Percentiles rank a stretch among this genome's conserved stretches.
Evolutionary conservation across 64 coral and sea anemone species (phyloP).

Genomic region (Orbicella faveolata): DNA sequence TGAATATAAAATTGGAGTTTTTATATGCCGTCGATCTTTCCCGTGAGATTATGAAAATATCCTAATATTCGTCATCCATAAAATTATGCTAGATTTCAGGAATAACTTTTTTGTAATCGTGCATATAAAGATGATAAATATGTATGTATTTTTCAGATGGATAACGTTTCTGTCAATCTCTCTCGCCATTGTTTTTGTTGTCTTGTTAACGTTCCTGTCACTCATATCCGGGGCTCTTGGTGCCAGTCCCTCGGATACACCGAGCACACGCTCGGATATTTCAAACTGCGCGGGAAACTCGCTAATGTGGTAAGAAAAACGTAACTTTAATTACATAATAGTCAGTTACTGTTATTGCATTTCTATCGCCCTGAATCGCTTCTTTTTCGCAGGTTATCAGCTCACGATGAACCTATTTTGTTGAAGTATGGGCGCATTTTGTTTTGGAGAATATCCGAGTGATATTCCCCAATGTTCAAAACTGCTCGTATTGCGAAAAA

Average conservation of each 20-base stretch:
- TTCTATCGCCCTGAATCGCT: too few species aligned
- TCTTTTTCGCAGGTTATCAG: too few species aligned
- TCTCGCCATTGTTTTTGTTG: constrained; percentile 40
- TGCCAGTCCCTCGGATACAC: constrained; percentile 73
- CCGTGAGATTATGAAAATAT: too few species aligned
- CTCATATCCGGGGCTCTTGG: constrained; percentile 76
- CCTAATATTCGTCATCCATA: too few species aligned
- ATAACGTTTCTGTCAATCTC: constrained; percentile 29
- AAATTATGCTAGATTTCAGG: not conserved
- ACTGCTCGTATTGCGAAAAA: too few species aligned
- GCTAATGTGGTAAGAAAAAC: constrained; percentile 59
- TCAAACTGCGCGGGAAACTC: constrained; percentile 74
- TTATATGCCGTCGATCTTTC: too few species aligned
- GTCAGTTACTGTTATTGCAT: too few species aligned
- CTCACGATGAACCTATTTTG: too few species aligned
- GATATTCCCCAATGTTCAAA: too few species aligned
- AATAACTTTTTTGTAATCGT: not conserved
- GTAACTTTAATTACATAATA: too few species aligned
- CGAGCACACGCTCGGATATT: constrained; percentile 76
- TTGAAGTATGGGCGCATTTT: too few species aligned
- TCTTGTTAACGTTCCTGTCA: constrained; percentile 61
- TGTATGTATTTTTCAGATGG: constrained; percentile 26
- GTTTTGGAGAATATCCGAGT: too few species aligned
- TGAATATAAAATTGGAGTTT: not conserved
- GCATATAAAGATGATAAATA: not conserved